Evolutionary conservation across 2,113 vertebrate species (phyloP).

Genomic region (Dromaius novaehollandiae): DNA sequence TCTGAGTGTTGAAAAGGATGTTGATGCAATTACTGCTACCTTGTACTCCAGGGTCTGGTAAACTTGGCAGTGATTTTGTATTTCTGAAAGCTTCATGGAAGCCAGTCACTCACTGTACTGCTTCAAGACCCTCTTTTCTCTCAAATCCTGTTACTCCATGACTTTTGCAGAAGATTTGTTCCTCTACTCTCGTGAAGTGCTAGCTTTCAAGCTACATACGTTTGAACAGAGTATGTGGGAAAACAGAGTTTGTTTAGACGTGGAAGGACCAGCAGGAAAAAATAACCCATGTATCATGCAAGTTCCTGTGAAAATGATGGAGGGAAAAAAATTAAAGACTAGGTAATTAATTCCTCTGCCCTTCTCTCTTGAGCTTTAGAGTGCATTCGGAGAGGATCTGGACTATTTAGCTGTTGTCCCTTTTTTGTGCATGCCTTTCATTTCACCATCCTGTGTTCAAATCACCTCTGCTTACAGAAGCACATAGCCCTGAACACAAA

Average conservation of each 20-base stretch:
- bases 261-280: not conserved
- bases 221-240: not conserved
- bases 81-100: not conserved
- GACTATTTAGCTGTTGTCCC: not conserved
- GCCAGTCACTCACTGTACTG: not conserved
- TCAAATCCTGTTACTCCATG: not conserved
- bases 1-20: not conserved
- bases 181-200: not conserved
- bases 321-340: not conserved
- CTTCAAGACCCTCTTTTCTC: not conserved
- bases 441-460: not conserved
- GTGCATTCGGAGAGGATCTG: not conserved
- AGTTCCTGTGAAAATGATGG: not conserved
- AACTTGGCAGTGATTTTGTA: not conserved
- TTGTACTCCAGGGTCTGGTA: not conserved
- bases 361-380: not conserved
- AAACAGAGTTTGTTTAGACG: not conserved
- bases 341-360: not conserved
- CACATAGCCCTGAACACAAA: not conserved
- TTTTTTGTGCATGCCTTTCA: not conserved
- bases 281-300: not conserved
- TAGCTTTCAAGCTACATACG: not conserved
- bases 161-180: not conserved
- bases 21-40: not conserved
- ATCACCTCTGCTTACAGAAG: not conserved